Conservation (phyloP, 2,888 invertebrate species). For the Mongoloraphidia duomilia region DNA sequence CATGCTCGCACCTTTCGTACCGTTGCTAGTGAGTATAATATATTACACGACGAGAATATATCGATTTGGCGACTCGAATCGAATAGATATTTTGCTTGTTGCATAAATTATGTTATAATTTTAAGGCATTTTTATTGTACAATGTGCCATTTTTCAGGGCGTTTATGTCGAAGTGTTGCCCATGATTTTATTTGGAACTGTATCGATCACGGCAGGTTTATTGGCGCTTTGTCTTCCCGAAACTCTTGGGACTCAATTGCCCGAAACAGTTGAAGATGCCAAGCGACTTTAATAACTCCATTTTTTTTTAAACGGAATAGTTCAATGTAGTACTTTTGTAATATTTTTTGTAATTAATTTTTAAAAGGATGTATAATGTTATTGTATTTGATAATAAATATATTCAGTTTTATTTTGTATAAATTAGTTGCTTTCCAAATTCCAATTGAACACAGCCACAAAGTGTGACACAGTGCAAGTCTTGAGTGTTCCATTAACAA, state of each 20-base stretch:
- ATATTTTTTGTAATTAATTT: too few relatives aligned
- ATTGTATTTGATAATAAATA: too few relatives aligned
- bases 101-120: too few relatives aligned
- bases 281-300: constrained; percentile 19
- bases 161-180: constrained; percentile 34
- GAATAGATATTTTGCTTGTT: background rate
- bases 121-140: constrained; percentile 1
- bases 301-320: too few relatives aligned
- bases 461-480: too few relatives aligned
- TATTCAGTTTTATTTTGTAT: too few relatives aligned
- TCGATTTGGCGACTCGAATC: background rate
- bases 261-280: constrained; percentile 42
- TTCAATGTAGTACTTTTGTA: too few relatives aligned
- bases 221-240: constrained; percentile 44
- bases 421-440: too few relatives aligned
- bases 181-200: constrained; percentile 37
- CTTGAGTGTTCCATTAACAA: too few relatives aligned
- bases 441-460: too few relatives aligned
- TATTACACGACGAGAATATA: background rate
- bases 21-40: constrained; percentile 33
- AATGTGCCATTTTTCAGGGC: constrained; percentile 26
- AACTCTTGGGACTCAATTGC: constrained; percentile 43
- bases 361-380: too few relatives aligned
- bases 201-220: constrained; percentile 35
- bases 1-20: constrained; percentile 45